Base-by-base conservation (phyloP, 30 jellyfish, hydroid and myxozoan species). In the Aurelia sp. region DNA sequence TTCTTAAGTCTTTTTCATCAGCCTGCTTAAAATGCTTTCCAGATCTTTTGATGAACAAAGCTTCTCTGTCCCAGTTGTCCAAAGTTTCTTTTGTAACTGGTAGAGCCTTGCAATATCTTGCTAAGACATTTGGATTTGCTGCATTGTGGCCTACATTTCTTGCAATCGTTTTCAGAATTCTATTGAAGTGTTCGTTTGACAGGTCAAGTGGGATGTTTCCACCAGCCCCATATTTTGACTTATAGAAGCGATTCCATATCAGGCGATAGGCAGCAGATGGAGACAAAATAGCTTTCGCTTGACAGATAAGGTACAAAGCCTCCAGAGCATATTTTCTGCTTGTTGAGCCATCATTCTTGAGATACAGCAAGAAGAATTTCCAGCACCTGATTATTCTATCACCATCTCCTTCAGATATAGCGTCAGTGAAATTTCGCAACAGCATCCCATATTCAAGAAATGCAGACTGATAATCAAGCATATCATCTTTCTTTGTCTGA, bases 131-230 rank as follows among this genome's bases (percentile, higher is more conserved):
- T 33, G 52, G 50, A 61, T 78, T 61, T 30, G 89, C 66, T 20
- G 79, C 80, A 35, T 78, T 63, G 80, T 23, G 65, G 23, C 89
- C 80, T 11, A 78, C 12, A 71, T 78, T 78, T 60, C 71, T 78
- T 57, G 66, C 30, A 60, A 61, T 31, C 4, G 66, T 30, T 5
- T 78, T 78, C 58, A 78, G 11, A 30, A 78, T 31, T 35, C 84
- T 71, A 41, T 35, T 78, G 23, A 44, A 44, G 10, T 44, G 91
- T 48, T 81, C 91, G 20, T 27, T 18, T 37, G 81, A 37, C 23
- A 81, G 85, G 74, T 81, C 91, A n/a, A 81, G 76, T 48, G 91
- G 91, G 62, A 81, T 81, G 84, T 81, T 81, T 53, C 91, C 91
- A 66, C 91, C 91, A 18, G 53, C 22, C 65, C 91, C 91, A 31